A percentile compares a stretch with the other conserved stretches of the same genome.
Evolutionary conservation across 2,888 invertebrate genomes (phyloP).

Genomic region (Carcina quercana): DNA sequence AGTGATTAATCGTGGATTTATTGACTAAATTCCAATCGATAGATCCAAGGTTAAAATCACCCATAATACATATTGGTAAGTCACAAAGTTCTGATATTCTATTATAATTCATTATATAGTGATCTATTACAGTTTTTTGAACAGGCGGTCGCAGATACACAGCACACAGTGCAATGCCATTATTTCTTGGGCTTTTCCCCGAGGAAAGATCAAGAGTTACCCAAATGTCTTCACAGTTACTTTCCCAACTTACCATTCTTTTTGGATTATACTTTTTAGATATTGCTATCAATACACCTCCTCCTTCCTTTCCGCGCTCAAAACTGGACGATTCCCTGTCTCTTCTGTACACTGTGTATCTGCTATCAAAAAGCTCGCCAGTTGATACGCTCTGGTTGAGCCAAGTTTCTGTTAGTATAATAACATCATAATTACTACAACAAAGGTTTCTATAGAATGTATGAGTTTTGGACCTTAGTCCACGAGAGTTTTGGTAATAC

Average conservation of each 20-base stretch:
- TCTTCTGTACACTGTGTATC: slow-evolving; percentile 16
- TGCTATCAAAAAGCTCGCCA: slow-evolving; percentile 15
- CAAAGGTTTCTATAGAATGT: slow-evolving; percentile 11
- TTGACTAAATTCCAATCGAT: slow-evolving; percentile 1
- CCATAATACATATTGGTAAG: neutral
- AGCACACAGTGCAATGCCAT: neutral
- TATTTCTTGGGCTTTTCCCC: neutral
- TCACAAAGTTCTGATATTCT: neutral
- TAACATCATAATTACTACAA: slow-evolving; percentile 15
- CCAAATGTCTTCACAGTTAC: slow-evolving; percentile 11
- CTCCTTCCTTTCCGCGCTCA: slow-evolving; percentile 11
- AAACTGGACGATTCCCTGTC: slow-evolving; percentile 15
- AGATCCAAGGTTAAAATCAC: slow-evolving; percentile 6
- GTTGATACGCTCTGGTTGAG: slow-evolving; percentile 9
- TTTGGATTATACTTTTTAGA: slow-evolving; percentile 4
- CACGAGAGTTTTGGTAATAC: slow-evolving; percentile 17
- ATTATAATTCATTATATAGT: neutral
- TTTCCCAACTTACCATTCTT: slow-evolving; percentile 9
- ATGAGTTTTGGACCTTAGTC: slow-evolving; percentile 15
- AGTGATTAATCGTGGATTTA: neutral
- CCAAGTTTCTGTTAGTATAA: slow-evolving; percentile 15
- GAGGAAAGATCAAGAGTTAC: slow-evolving; percentile 2
- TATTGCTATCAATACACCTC: slow-evolving; percentile 15
- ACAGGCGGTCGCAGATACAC: neutral
- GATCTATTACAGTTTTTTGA: neutral